These are phyloP conservation scores for Chiroxiphia lanceolata DNA, from an alignment of 2,797 vertebrate species.

Conservation along the genomic window DNA sequence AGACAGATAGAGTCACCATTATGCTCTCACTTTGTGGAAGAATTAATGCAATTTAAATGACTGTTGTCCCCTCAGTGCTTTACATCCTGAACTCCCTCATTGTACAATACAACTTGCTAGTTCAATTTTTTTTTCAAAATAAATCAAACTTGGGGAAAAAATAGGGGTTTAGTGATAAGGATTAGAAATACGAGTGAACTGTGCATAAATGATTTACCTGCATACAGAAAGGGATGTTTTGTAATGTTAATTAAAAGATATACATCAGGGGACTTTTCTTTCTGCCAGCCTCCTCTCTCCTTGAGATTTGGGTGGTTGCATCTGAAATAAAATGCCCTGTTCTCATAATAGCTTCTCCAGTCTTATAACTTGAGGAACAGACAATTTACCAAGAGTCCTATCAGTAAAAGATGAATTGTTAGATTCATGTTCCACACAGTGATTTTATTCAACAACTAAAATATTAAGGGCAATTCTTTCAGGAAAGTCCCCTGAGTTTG, in stretches of 20 bases:
- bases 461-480: conserved; percentile 34
- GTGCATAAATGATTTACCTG: conserved; percentile 9
- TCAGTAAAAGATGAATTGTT: conserved; percentile 38
- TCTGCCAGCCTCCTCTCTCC: neutral
- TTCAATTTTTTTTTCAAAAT: neutral
- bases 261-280: conserved; percentile 25
- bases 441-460: conserved; percentile 36
- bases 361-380: conserved; percentile 24
- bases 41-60: conserved; percentile 30
- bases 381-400: neutral
- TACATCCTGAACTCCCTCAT: neutral
- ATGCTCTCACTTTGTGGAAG: neutral
- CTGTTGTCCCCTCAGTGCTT: neutral
- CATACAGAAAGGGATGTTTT: conserved; percentile 17
- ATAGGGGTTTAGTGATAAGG: neutral
- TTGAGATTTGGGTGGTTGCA: conserved; percentile 24
- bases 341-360: conserved; percentile 39
- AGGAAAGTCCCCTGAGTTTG: neutral
- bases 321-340: conserved; percentile 26
- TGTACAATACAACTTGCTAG: neutral
- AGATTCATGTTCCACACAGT: conserved; percentile 8
- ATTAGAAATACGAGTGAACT: conserved; percentile 35
- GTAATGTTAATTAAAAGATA: conserved; percentile 59
- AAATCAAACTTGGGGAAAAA: neutral
- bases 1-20: neutral